These are phyloP conservation scores for Acipenser ruthenus DNA, from an alignment of 2,797 vertebrate genomes.

Conservation along the genomic window DNA sequence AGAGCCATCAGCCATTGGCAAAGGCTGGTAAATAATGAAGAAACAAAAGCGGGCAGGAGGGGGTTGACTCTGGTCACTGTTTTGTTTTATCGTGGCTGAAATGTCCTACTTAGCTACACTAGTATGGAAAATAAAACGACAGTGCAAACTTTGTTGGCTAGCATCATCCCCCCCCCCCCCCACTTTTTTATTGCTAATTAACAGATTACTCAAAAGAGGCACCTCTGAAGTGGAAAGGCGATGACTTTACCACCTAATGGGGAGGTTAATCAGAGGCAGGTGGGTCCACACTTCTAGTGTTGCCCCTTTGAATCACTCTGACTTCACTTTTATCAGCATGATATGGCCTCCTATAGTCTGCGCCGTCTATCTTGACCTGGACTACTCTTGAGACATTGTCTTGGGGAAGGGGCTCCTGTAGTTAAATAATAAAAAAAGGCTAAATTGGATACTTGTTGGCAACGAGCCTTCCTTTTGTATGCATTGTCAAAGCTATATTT, in stretches of 20 bases:
- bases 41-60: conserved; percentile 20
- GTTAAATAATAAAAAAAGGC: conserved; percentile 34
- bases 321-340: conserved; percentile 53
- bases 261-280: conserved; percentile 63
- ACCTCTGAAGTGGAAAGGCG: conserved; percentile 71
- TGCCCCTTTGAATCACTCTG: conserved; percentile 45
- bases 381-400: conserved; percentile 33
- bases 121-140: conserved; percentile 24
- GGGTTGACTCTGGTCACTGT: not conserved
- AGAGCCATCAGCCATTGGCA: conserved; percentile 13
- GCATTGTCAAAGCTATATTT: no score
- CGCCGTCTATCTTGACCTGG: conserved; percentile 35
- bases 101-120: conserved; percentile 28
- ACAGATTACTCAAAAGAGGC: conserved; percentile 69
- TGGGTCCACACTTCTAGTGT: conserved; percentile 63
- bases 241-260: conserved; percentile 61
- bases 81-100: conserved; percentile 17
- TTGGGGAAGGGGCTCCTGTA: conserved; percentile 23
- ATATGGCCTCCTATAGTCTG: conserved; percentile 14
- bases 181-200: conserved; percentile 64
- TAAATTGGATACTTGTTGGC: conserved; percentile 47
- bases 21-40: conserved; percentile 18
- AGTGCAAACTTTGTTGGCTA: conserved; percentile 19
- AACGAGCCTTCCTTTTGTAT: conserved; percentile 16
- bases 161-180: conserved; percentile 2